Evolutionary conservation across 2,888 invertebrate genomes (phyloP), one percentile per base, ranked within the genome.

Genomic region (Cheilosia soror): DNA sequence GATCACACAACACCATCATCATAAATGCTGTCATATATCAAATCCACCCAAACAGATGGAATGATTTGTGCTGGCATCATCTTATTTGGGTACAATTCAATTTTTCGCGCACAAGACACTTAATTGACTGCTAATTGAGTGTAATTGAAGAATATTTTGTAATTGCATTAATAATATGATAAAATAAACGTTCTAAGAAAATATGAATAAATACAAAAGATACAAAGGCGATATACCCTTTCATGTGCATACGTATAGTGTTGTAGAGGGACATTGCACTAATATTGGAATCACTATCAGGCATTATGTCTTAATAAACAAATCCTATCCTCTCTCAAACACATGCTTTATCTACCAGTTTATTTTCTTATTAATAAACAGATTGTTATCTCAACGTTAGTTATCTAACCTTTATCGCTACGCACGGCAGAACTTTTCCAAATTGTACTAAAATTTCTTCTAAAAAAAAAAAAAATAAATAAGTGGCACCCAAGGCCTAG

Each of bases 91-190:
- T 85, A 81, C 85, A 85, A 85, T 85, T 85, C 76, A 85, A 87
- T 87, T 81, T 87, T 79, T 85, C 87, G 84, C 84, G 71, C 86
- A 76, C 79, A 88, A 88, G 87, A 88, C 89, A 90, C 89, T 92
- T 90, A 92, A 91, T 91, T 91, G 91, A 91, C 89, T 90, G 90
- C 91, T 92, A 92, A 92, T 92, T 92, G 90, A 91, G 91, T 91
- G 90, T 91, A 91, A 92, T 92, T 92, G 92, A 92, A 92, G 90
- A 91, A 92, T 91, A 90, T 92, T 91, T 92, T 89, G 90, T 91
- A 92, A 92, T 92, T 90, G 90, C 90, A 91, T 92, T 92, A 92
- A 91, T 91, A 90, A 90, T 90, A 47, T 3, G 90, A 91, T 90
- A 89, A 69, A 29, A 73, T 25, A 80, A 71, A 83, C 51, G 69